These are phyloP conservation scores for Drosophila robusta DNA, from an alignment of 2,888 invertebrate genomes.

Conservation along the genomic window DNA sequence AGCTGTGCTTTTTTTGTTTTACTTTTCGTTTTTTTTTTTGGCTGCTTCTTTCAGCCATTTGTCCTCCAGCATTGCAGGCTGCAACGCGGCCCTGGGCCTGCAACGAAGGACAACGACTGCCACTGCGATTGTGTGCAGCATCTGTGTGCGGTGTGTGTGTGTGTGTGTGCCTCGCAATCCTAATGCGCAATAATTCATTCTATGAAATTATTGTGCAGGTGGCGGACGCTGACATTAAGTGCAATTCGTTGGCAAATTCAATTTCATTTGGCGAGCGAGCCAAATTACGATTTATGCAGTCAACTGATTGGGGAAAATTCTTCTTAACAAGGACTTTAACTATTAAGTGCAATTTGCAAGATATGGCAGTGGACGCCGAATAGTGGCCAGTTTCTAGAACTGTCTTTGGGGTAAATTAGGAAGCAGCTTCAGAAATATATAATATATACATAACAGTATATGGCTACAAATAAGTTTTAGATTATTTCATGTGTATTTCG, in stretches of 20 bases:
- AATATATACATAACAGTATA: too few species aligned
- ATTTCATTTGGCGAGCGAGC: conserved; percentile 25
- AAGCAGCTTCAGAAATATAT: too few species aligned
- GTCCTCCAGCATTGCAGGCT: conserved; percentile 67
- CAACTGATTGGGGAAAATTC: conserved; percentile 6
- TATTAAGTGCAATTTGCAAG: background rate
- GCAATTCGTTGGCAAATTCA: conserved; percentile 49
- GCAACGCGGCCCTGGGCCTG: conserved; percentile 62
- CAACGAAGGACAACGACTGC: conserved; percentile 54
- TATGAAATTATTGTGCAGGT: conserved; percentile 42
- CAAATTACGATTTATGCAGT: conserved; percentile 11
- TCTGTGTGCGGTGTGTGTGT: conserved; percentile 11
- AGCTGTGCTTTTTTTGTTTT: background rate
- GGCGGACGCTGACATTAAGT: conserved; percentile 34
- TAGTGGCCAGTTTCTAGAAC: too few species aligned
- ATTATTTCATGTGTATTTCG: too few species aligned
- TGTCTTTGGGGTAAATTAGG: too few species aligned
- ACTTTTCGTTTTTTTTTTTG: conserved; percentile 10
- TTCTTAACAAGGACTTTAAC: background rate
- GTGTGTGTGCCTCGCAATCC: conserved; percentile 32
- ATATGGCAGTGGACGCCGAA: too few species aligned
- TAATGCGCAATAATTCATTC: conserved; percentile 72
- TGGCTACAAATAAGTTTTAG: too few species aligned
- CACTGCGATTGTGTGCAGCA: conserved; percentile 16
- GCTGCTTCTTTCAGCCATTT: conserved; percentile 28